Percentiles rank a stretch among this genome's conserved stretches.
Conservation (phyloP, 2,888 invertebrate species). For the Melieria omissa region DNA sequence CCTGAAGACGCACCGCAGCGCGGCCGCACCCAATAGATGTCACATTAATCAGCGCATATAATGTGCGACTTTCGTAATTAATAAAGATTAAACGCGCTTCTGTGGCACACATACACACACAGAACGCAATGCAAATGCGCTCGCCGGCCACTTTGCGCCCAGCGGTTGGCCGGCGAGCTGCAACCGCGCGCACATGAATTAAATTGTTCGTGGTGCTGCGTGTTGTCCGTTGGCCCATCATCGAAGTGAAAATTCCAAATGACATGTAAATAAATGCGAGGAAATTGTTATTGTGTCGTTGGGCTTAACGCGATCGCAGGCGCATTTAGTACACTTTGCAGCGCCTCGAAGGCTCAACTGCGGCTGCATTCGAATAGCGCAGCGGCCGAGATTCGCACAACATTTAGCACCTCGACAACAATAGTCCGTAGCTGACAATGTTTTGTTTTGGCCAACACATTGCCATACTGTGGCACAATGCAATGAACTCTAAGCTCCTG, state of each 20-base stretch:
- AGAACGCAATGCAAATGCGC: conserved; percentile 18
- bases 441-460: too few species aligned
- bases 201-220: conserved; percentile 26
- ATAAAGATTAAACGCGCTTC: conserved; percentile 60
- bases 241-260: conserved; percentile 16
- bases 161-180: conserved; percentile 25
- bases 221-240: conserved; percentile 13
- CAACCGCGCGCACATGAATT: conserved; percentile 29
- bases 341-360: not conserved
- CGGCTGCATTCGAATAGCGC: too few species aligned
- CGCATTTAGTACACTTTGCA: conserved; percentile 5
- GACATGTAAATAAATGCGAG: conserved; percentile 34
- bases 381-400: too few species aligned
- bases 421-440: too few species aligned
- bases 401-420: too few species aligned
- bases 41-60: conserved; percentile 46
- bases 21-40: not conserved
- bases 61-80: conserved; percentile 60
- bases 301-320: conserved; percentile 33
- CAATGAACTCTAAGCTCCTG: too few species aligned
- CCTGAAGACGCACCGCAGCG: not conserved
- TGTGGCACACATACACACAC: conserved; percentile 6
- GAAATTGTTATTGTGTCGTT: conserved; percentile 35
- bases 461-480: too few species aligned
- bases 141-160: conserved; percentile 14